A percentile compares a stretch with the other conserved stretches of the same genome.
Conservation (phyloP, 2,113 vertebrate genomes). For the Sylvilagus bachmani region DNA sequence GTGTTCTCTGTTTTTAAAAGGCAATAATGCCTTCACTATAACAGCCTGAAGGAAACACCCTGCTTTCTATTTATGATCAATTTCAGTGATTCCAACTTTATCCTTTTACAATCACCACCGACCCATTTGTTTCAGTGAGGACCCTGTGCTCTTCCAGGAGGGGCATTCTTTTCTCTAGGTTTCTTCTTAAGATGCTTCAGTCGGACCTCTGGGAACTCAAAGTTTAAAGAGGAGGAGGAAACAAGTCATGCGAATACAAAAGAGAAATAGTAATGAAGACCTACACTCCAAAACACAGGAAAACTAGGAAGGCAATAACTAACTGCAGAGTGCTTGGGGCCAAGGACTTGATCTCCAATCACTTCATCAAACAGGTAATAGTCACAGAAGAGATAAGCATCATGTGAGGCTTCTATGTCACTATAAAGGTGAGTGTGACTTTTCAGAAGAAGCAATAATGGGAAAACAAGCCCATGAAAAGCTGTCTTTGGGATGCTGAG, state of each 20-base stretch:
- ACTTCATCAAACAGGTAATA: background rate
- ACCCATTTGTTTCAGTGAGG: background rate
- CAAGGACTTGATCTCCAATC: background rate
- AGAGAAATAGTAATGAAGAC: background rate
- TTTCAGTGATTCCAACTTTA: slow-evolving; percentile 6
- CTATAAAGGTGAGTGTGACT: background rate
- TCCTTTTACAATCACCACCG: background rate
- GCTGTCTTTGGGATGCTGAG: background rate
- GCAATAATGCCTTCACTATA: background rate
- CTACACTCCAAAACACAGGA: background rate
- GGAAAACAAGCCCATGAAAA: background rate
- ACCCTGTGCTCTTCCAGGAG: background rate
- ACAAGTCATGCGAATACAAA: background rate
- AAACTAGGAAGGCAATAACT: background rate
- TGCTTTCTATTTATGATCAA: slow-evolving; percentile 3
- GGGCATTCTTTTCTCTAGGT: no score
- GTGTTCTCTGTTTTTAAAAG: background rate
- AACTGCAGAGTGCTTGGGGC: background rate
- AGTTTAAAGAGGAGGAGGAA: slow-evolving; percentile 21
- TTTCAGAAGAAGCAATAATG: background rate
- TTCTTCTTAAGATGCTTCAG: background rate
- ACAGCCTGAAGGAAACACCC: background rate
- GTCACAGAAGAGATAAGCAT: background rate
- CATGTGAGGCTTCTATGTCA: background rate
- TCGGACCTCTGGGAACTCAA: background rate